Evolutionary conservation across 2,113 vertebrate species (phyloP), one percentile per base, ranked within the genome.

Genomic region (Brachypodius melanocephalos): DNA sequence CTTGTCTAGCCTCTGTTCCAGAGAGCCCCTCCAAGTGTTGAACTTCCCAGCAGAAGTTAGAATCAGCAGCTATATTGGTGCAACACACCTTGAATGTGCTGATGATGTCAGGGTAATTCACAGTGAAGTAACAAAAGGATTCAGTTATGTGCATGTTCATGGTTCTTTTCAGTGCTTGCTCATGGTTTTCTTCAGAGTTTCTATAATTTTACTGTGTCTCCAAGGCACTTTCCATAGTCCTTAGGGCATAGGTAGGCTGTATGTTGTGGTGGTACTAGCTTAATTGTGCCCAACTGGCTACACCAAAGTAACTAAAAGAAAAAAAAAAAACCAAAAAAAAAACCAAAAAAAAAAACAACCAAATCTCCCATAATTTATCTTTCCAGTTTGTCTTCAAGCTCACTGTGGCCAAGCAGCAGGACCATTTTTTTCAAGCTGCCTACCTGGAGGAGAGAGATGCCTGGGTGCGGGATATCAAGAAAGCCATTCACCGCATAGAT

Each of bases 401-500:
- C 62, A 98, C 97, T 42, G 98, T 98, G 0, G 88, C 93, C 48
- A 99, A 99, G 96, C 99, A 99, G 65, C 99, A 99, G 93, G 99
- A 99, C 32, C 99, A 99, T 95, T 99, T 98, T 96, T 99, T 99
- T 92, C 99, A 99, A 97, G 99, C 99, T 10, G 98, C 99, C 4
- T 98, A 98, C 49, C 89, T 99, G 82, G 99, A 99, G 79, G 99
- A 99, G 91, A 98, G 99, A 94, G 99, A 99, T 93, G 80, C 95
- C n/a, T 99, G 99, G 99, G 98, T 99, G 18, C 98, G 98, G 83
- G 99, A 99, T 90, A 98, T 99, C 92, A 99, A 98, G 96, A 99
- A 98, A 85, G 98, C 98, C 66, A 98, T 99, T 77, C 94, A 88
- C 24, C 98, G 97, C 88, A 95, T 99, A 59, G 96, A 98, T 63